Evolutionary conservation across 2,888 invertebrate genomes (phyloP), one percentile per base, ranked within the genome.

Genomic region (Cryptus viduatorius): DNA sequence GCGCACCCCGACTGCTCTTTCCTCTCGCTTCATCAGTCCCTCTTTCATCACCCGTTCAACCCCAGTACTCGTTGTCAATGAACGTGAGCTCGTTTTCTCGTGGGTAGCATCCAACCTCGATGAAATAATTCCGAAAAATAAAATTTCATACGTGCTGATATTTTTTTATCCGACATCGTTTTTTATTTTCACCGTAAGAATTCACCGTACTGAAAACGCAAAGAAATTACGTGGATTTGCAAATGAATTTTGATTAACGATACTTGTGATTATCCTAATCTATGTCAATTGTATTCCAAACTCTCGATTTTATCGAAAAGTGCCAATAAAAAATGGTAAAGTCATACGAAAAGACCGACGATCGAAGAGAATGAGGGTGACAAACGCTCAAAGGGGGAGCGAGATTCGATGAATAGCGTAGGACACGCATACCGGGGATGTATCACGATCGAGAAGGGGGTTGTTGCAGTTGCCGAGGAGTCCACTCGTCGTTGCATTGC

Each of bases 11-110:
- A 42, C 78, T 59, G 61, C 69, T 44, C 64, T 69, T 71, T 59
- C 64, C 67, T 80, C 71, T 79, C 81, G 78, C 78, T 84, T 84
- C 82, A 67, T 76, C 82, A 67, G 72, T 72, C 65, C 71, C 75
- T 56, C 31, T 84, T 82, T 79, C 65, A 67, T 71, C 61, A 59
- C 56, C 82, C 75, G 48, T 75, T 71, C 76, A n/a, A 24, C 37
- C 61, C 61, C 80, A n/a, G 37, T 31, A 61, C 67, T 59, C 71
- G 69, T 59, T 65, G 44, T 69, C 59, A 75, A 82, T 84, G 82
- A 84, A 79, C 59, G 24, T 50, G 73, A 73, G 37, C 50, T 78
- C 44, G 19, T 72, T 72, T 29, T 42, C 53, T 50, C 46, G 16
- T 46, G n/a, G 24, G 42, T 42, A 14, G 16, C 31, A 53, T 53